phyloP scores from a whole-genome alignment of 2,797 vertebrate genomes.

The Allobates femoralis region DNA sequence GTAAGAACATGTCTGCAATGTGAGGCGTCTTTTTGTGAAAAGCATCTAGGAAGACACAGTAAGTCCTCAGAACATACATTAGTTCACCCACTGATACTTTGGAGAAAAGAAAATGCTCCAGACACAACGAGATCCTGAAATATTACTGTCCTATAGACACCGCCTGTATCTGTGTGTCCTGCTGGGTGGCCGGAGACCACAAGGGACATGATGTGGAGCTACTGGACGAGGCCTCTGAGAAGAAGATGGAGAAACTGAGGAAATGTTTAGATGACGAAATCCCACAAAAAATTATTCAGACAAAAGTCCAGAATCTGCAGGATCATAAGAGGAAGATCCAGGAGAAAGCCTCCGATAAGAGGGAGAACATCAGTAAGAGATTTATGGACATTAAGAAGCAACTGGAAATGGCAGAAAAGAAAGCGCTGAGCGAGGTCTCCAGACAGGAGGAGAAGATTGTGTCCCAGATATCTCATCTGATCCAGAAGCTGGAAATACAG shows the following conservation, averaged over 20 bases:
- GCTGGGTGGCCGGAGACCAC: constrained; percentile 61
- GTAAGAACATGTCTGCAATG: too few relatives aligned
- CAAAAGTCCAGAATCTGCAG: neutral
- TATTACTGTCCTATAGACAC: constrained; percentile 71
- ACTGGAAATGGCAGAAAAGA: too few relatives aligned
- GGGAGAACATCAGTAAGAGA: neutral
- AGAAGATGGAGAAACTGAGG: neutral
- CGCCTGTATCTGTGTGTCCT: constrained; percentile 71
- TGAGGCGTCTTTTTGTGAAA: neutral
- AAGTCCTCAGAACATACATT: constrained; percentile 67
- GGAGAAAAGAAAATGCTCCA: constrained; percentile 62
- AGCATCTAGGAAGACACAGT: constrained; percentile 74
- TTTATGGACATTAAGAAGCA: neutral
- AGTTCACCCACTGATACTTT: constrained; percentile 49
- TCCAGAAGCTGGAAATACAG: too few relatives aligned
- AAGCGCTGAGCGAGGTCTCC: constrained; percentile 7
- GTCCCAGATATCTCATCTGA: too few relatives aligned
- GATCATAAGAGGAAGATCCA: neutral
- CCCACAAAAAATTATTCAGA: neutral
- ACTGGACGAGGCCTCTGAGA: constrained; percentile 10
- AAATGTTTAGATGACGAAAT: neutral
- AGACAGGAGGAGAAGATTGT: neutral
- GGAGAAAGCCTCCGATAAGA: neutral
- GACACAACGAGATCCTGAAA: constrained; percentile 63
- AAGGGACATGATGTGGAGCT: constrained; percentile 12